Evolutionary conservation across 2,888 invertebrate species (phyloP).

Genomic region (Melieria crassipennis): DNA sequence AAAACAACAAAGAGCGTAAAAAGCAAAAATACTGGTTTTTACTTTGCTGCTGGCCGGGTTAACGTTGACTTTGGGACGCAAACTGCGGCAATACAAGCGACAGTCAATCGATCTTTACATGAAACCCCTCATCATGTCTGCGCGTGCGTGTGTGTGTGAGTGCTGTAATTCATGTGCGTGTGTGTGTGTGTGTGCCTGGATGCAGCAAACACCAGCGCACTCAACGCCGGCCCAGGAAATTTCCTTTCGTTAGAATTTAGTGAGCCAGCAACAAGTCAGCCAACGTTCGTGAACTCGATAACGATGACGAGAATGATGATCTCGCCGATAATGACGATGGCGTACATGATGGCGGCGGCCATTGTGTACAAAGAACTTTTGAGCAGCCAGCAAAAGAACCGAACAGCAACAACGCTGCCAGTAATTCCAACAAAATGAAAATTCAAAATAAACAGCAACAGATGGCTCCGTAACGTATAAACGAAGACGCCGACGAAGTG

Average conservation of each 20-base stretch:
- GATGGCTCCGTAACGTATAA: conserved; percentile 6
- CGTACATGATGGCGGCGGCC: background rate
- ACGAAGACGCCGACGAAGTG: too few species aligned
- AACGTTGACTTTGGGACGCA: too few species aligned
- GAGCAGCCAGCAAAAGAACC: background rate
- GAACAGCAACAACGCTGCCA: conserved; percentile 13
- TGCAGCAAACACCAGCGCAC: background rate
- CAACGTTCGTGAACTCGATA: too few species aligned
- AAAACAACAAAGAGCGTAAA: too few species aligned
- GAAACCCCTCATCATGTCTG: too few species aligned
- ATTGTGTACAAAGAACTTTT: conserved; percentile 11
- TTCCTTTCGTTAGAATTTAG: conserved; percentile 5
- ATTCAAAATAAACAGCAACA: conserved; percentile 24
- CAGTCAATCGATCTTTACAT: too few species aligned
- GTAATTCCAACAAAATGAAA: conserved; percentile 17
- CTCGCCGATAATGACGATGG: background rate
- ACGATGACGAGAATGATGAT: too few species aligned
- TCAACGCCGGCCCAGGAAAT: background rate
- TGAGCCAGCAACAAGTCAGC: background rate
- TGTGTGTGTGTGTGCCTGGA: background rate
- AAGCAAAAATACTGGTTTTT: too few species aligned
- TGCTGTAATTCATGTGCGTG: background rate
- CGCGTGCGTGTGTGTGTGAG: background rate
- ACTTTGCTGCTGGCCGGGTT: too few species aligned
- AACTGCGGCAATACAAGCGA: too few species aligned